phyloP scores from a whole-genome alignment of 1,140 invertebrate species.

The Musca vetustissima region DNA sequence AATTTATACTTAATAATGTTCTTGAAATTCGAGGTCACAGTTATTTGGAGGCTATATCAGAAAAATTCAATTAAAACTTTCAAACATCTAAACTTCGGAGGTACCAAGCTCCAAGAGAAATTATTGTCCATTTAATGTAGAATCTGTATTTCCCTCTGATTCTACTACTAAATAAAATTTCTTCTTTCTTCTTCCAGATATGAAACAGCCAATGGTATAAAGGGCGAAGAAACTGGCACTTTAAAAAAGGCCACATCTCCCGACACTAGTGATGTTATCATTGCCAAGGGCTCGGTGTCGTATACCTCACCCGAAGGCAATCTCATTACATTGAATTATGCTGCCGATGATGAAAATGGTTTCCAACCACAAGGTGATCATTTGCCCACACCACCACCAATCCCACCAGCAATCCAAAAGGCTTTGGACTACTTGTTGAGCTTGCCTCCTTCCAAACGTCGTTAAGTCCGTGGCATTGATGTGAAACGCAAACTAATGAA shows the following conservation, averaged over 20 bases:
- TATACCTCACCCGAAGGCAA: constrained; percentile 82
- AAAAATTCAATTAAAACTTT: too few relatives aligned
- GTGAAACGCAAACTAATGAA: not conserved
- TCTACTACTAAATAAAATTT: too few relatives aligned
- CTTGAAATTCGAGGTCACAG: too few relatives aligned
- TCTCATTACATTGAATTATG: constrained; percentile 73
- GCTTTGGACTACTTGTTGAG: constrained; percentile 67
- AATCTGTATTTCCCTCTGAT: too few relatives aligned
- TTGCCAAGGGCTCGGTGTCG: constrained; percentile 72
- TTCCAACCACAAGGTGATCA: constrained; percentile 72
- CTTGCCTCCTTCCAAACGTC: constrained; percentile 54
- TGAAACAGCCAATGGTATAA: constrained; percentile 74
- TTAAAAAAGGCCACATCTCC: constrained; percentile 65
- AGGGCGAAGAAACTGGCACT: constrained; percentile 66
- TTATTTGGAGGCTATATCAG: too few relatives aligned
- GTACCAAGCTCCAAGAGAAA: too few relatives aligned
- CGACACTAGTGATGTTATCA: constrained; percentile 63
- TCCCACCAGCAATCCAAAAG: constrained; percentile 75
- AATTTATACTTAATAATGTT: too few relatives aligned
- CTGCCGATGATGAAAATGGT: constrained; percentile 76
- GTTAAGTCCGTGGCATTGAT: constrained; percentile 24
- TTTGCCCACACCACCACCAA: constrained; percentile 72
- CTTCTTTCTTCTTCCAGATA: constrained; percentile 60
- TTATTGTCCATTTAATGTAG: too few relatives aligned
- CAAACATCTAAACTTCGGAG: too few relatives aligned